Percentiles rank a stretch among this genome's conserved stretches.
Conservation (phyloP, 1,140 invertebrate genomes). For the Pygmarrhopalites habei region DNA sequence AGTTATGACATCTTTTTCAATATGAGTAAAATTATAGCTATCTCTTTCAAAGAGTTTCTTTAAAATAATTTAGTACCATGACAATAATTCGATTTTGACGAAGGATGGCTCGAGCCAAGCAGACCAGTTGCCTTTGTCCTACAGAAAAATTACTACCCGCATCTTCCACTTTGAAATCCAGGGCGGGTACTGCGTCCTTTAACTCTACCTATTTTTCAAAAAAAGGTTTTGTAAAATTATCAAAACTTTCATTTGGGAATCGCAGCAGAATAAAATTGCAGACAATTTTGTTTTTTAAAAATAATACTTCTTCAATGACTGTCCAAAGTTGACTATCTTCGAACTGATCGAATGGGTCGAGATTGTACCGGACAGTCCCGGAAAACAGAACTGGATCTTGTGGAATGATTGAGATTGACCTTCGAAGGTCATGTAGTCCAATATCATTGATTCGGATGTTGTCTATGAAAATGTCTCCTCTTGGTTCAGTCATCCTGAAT, state of each 20-base stretch:
- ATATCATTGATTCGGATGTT: slow-evolving; percentile 46
- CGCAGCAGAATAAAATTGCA: slow-evolving; percentile 23
- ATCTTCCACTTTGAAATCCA: slow-evolving; percentile 44
- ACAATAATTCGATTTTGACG: slow-evolving; percentile 45
- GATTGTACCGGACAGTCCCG: slow-evolving; percentile 69
- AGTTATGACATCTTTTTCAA: too few relatives aligned
- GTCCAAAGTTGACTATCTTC: slow-evolving; percentile 52
- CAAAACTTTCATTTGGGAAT: slow-evolving; percentile 19
- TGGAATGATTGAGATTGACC: slow-evolving; percentile 63
- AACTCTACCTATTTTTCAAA: not conserved
- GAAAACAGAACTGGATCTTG: too few relatives aligned
- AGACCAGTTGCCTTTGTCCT: slow-evolving; percentile 55
- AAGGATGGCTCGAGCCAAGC: slow-evolving; percentile 52
- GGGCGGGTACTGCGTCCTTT: slow-evolving; percentile 28
- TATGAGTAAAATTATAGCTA: too few relatives aligned
- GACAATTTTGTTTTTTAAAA: not conserved
- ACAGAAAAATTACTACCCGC: slow-evolving; percentile 47
- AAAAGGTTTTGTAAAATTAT: not conserved
- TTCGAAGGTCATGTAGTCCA: slow-evolving; percentile 55
- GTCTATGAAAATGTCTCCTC: slow-evolving; percentile 55
- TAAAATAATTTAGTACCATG: slow-evolving; percentile 35
- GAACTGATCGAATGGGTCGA: slow-evolving; percentile 75
- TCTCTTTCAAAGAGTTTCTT: too few relatives aligned
- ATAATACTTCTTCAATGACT: slow-evolving; percentile 43
- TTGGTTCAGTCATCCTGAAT: slow-evolving; percentile 56